Conservation (phyloP, 2,113 vertebrate genomes). For the Panthera tigris region DNA sequence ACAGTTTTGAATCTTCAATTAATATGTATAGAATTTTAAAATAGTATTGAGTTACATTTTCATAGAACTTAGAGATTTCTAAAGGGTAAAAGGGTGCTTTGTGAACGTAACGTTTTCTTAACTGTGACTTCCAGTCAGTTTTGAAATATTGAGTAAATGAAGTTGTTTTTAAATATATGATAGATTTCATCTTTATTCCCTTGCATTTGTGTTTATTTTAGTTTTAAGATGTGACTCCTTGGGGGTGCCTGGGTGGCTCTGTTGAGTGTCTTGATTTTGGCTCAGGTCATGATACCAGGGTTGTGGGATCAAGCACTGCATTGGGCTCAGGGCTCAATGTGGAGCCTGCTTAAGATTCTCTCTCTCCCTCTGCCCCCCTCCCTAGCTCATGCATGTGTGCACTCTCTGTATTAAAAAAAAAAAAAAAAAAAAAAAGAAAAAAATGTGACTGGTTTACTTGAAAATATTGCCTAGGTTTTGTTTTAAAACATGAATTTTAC, state of each 20-base stretch:
- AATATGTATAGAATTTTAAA: background rate
- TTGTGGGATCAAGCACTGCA: no score
- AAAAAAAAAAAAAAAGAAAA: no score
- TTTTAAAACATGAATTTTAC: conserved; percentile 19
- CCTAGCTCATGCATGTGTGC: no score
- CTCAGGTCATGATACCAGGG: no score
- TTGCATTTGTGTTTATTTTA: conserved; percentile 18
- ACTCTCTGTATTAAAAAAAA: no score
- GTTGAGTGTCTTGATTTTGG: no score
- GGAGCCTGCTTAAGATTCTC: no score
- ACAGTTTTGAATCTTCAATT: background rate
- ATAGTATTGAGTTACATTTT: background rate
- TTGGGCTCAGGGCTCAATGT: no score
- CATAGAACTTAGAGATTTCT: background rate
- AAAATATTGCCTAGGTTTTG: background rate
- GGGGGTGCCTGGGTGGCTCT: no score
- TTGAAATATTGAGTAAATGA: conserved; percentile 31
- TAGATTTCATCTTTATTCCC: background rate
- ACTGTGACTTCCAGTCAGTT: background rate
- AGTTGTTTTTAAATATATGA: background rate
- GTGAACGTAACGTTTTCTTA: conserved; percentile 9
- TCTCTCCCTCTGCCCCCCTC: no score
- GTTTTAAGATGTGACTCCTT: background rate
- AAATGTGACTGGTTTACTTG: background rate
- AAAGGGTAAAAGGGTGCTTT: background rate